Base-by-base conservation (phyloP, 2,797 vertebrate species). In the Hyperoplus lanceolatus region DNA sequence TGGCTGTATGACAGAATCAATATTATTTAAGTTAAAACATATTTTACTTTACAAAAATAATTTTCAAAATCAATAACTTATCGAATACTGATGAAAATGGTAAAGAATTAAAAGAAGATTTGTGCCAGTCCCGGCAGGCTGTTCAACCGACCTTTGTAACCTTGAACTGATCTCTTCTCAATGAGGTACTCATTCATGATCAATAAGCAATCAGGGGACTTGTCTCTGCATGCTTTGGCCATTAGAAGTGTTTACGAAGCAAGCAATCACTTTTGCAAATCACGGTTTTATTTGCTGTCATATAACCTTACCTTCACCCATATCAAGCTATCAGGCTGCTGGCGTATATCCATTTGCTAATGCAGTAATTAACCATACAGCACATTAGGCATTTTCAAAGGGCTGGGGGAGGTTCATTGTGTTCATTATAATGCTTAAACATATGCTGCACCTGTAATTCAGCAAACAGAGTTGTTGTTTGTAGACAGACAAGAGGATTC, bases 161-260 rank as follows among this genome's bases (percentile, higher is more conserved):
- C 89, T 90, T 90, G 81, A 84, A 79, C 77, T 80, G 84, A 88
- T 91, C 89, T 87, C 72, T 62, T 68, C 78, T 84, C 77, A 65
- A 83, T 82, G 83, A 79, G 79, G 55, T 84, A 76, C 87, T 86
- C 86, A 89, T 88, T 88, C 76, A 77, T 94, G 90, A 95, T 96
- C 95, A 95, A 95, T 95, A 95, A 95, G 87, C 90, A 94, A 95
- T 95, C 93, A 95, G 85, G 75, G 82, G 83, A 90, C 87, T 91
- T 87, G 89, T 89, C 92, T 90, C 75, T 73, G 80, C 75, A 73
- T 75, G 82, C 84, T 78, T 73, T 72, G 82, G 80, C 88, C 87
- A 91, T 88, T 56, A 80, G 90, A 94, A 90, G 86, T 91, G 93
- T 94, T 94, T 95, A 93, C 74, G 74, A 90, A 94, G 93, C 91